Base-by-base conservation (phyloP, 2,888 invertebrate species). In the Megastigmus dorsalis region DNA sequence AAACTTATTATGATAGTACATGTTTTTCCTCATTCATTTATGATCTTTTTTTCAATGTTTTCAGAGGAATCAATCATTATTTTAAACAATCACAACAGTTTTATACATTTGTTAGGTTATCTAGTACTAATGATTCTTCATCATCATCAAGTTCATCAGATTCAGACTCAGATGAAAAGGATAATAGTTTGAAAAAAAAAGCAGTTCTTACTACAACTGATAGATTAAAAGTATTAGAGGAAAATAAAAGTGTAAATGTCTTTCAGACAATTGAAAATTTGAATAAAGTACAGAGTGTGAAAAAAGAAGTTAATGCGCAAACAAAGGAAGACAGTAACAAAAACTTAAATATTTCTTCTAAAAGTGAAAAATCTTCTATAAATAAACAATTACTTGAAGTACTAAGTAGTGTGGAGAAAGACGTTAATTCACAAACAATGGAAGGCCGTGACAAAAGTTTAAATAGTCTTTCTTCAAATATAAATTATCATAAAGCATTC, bases 101-200 rank as follows among this genome's bases (percentile, higher is more conserved):
- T 13, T 60, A 78, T 50, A 66, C 50, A 18, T 69, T 69, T 10
- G 26, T 69, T 38, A 69, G 62, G 30, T 50, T 28, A 50, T 43
- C 62, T 5, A 10, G 23, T 54, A 6, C 48, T 26, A 65, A 76
- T 10, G 63, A 65, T 26, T 23, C 68, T 30, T 41, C 62, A 33
- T 65, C 65, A 18, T 60, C 66, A 23, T 69, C 72, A 23, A 74
- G 71, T 23, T 79, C 78, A 3, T 78, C 78, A 18, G 75, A 76
- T 63, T 80, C 79, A 26, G 79, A 79, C 68, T 78, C 78, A 26
- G 79, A 80, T 72, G 75, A 63, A 20, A 74, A 79, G 20, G 50
- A 66, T 0, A 43, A 65, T 3, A 62, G 33, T 10, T 3, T n/a
- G 4, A 72, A 72, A 18, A 73, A 65, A 63, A 9, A 30, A 67